Evolutionary conservation across 1,140 invertebrate genomes (phyloP).

Genomic region (Drosophila lowei): DNA sequence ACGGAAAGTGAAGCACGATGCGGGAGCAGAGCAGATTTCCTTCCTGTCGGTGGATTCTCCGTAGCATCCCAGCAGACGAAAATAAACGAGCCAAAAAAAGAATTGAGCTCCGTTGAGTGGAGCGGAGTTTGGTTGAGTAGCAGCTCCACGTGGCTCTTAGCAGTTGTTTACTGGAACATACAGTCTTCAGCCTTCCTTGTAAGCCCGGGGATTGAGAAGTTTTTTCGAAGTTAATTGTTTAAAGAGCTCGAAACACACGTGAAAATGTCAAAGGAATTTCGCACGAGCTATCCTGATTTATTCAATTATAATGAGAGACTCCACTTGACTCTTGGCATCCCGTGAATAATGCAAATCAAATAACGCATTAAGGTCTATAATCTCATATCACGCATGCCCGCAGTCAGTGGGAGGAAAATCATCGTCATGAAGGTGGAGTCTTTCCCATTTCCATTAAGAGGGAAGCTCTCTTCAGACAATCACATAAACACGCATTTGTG

Average conservation of each 20-base stretch:
- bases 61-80: conserved; percentile 51
- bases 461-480: conserved; percentile 38
- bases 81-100: conserved; percentile 48
- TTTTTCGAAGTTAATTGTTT: conserved; percentile 68
- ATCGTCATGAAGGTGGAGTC: neutral
- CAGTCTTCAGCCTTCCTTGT: conserved; percentile 40
- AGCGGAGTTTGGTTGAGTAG: neutral
- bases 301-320: conserved; percentile 50
- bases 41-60: conserved; percentile 56
- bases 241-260: conserved; percentile 55
- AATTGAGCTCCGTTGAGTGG: conserved; percentile 15
- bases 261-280: conserved; percentile 21
- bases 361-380: conserved; percentile 38
- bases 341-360: conserved; percentile 49
- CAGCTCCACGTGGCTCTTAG: conserved; percentile 3
- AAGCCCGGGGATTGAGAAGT: conserved; percentile 49
- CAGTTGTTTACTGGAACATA: conserved; percentile 2
- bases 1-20: conserved; percentile 44
- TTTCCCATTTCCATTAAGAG: conserved; percentile 13
- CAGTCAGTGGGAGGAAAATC: conserved; percentile 3
- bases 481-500: conserved; percentile 72
- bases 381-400: conserved; percentile 24
- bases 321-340: conserved; percentile 38
- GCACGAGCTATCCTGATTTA: conserved; percentile 36
- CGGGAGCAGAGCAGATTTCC: conserved; percentile 53